Evolutionary conservation across 2,888 invertebrate species (phyloP).

Genomic region (Scaeva pyrastri): DNA sequence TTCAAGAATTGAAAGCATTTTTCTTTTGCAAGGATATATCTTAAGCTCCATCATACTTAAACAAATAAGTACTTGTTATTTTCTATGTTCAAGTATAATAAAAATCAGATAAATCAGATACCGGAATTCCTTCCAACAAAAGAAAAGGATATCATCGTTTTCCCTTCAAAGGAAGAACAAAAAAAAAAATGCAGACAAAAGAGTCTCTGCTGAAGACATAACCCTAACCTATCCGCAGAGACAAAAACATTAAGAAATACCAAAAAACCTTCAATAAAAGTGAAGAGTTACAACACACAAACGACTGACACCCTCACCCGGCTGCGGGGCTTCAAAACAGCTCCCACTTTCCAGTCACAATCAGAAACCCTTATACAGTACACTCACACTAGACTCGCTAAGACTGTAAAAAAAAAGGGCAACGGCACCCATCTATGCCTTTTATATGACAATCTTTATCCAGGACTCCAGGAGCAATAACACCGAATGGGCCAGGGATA

Average conservation of each 20-base stretch:
- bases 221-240: constrained; percentile 39
- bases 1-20: constrained; percentile 42
- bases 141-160: constrained; percentile 37
- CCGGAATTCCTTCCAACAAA: constrained; percentile 36
- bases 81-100: constrained; percentile 45
- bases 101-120: constrained; percentile 44
- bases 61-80: constrained; percentile 47
- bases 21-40: constrained; percentile 38
- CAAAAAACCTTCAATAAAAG: constrained; percentile 58
- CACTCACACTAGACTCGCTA: constrained; percentile 7
- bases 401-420: constrained; percentile 62
- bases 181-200: constrained; percentile 27
- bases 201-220: constrained; percentile 24
- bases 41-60: constrained; percentile 40
- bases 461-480: constrained; percentile 62
- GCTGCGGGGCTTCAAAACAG: constrained; percentile 13
- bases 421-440: constrained; percentile 46
- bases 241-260: constrained; percentile 48
- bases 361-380: not conserved
- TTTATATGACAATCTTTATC: constrained; percentile 72
- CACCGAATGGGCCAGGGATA: constrained; percentile 62
- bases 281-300: constrained; percentile 54
- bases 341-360: not conserved
- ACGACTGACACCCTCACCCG: constrained; percentile 46
- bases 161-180: not conserved